Evolutionary conservation across 2,888 invertebrate species (phyloP), one percentile per base, ranked within the genome.

Genomic region (Leucoma salicis): DNA sequence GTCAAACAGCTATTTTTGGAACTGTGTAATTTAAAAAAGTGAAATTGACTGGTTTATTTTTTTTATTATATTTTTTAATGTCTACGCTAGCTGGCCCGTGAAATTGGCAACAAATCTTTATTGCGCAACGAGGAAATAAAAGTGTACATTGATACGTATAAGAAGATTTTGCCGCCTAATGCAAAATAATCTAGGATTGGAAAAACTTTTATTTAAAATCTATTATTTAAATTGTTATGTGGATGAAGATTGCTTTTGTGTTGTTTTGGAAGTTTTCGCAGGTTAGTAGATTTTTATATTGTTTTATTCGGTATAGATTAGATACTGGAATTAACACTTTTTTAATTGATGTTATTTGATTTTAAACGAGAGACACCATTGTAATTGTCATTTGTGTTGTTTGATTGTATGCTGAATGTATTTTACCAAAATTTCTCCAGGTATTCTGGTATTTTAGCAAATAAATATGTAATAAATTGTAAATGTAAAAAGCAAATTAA

Each of bases 91-190:
- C 44, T 47, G 53, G 62, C 47, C 67, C 77, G 80, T 84, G 82
- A 82, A 82, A 83, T 84, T 82, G 74, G 65, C 76, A 74, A 78
- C 63, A 78, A 74, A 73, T 35, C 67, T 65, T 64, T 64, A 70
- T 74, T 74, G 66, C 66, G 74, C 67, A 67, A 70, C 63, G 39
- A 45, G 63, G 68, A 63, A 69, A 72, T 72, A 74, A 70, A 69
- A 46, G 66, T 66, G 72, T 66, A 63, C 62, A 64, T 70, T 42
- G 41, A 45, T 43, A 38, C 51, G 50, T 52, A 8, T 42, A 39
- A 3, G n/a, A 38, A 42, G 38, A 51, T 64, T 69, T 67, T 64
- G 67, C 62, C 68, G 68, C 63, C 51, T 50, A 55, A 45, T 48
- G 32, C n/a, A 49, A 44, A 36, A 16, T 31, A 47, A 47, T 41